Base-by-base conservation (phyloP, 2,797 vertebrate genomes). In the Galaxias olidus region DNA sequence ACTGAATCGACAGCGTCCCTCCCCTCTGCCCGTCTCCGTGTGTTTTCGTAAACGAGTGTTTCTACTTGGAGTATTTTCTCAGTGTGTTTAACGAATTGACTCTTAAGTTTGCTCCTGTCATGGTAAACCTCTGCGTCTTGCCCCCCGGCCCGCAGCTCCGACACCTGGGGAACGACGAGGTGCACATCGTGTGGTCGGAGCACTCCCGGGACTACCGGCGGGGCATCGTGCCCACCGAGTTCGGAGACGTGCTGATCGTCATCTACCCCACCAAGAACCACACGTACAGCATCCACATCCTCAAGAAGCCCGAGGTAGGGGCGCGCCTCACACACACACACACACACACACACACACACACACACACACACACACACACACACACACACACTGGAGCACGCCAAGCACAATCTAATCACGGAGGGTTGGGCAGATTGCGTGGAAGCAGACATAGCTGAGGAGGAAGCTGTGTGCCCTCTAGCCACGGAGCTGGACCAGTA, bases 201-300 rank as follows among this genome's bases (percentile, higher is more conserved):
- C 97, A 98, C 86, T 96, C 93, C 71, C 91, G 97, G 77, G 97
- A 98, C 87, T 98, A 98, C 83, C 92, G 97, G 42, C 90, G 96
- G 82, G 96, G 97, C 76, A 98, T 98, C 86, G 98, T 98, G 87
- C 97, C 97, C 78, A 98, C 97, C 9, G 97, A 98, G 86, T 98
- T 98, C 69, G 97, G 97, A 78, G 97, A 98, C 61, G 97, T 98
- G 51, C 92, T 98, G 54, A 97, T 98, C 71, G 69, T 98, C 86
- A 98, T 98, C 87, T 98, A 98, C 87, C 97, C 97, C 69, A 96
- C 97, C 93, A 98, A 96, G 90, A 98, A 98, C 88, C 95, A 96
- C 84, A 97, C 97, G 96, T 98, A 95, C 84, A 98, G 95, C 83
- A 95, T 98, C 82, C 97, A 98, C 77, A 98, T 98, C 71, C 94